Base-by-base conservation (phyloP, 2,888 invertebrate genomes). In the Holacanthella duospinosa region DNA sequence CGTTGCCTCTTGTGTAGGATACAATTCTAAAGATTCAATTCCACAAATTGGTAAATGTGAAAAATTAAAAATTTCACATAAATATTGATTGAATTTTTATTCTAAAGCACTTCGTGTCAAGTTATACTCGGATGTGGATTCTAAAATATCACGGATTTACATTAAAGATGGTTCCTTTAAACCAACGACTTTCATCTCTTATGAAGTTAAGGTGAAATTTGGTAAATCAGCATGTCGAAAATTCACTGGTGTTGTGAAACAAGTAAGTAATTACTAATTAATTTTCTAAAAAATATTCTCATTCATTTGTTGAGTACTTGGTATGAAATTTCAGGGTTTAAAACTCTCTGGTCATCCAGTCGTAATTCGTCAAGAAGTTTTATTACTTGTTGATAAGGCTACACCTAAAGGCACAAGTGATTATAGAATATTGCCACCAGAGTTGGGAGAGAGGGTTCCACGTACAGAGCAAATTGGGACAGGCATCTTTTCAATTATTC, bases 1-100 rank as follows among this genome's bases (percentile, higher is more conserved):
- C 16, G 69, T 74, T 2, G 63, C 62, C 12, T 71, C 71, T 12
- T 76, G 76, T 61, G 57, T 75, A 2, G 44, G 60, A n/a, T 75
- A 70, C 64, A 59, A 59, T 3, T 75, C 75, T 43, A 64, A 69
- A 29, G 55, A 72, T 63, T 64, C 68, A 9, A 73, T 73, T 26
- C 9, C 54, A 1, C 43, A 36, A n/a, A 21, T 70, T 43, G 64
- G 69, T 68, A 60, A 63, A 54, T 28, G 19, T 24, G 19, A n/a
- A 12, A 24, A 6, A 4, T 26, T 2, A 55, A 48, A 2, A 25
- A 21, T 58, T 29, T 9, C 16, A 2, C 24, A 48, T 60, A 44
- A 29, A 55, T 43, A 29, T 26, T 56, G 19, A 26, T 56, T 61
- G n/a, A n/a, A n/a, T 9, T 27, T 55, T 26, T 25, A 53, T 27